phyloP scores from a whole-genome alignment of 2,113 vertebrate genomes.

The Syngnathus floridae region DNA sequence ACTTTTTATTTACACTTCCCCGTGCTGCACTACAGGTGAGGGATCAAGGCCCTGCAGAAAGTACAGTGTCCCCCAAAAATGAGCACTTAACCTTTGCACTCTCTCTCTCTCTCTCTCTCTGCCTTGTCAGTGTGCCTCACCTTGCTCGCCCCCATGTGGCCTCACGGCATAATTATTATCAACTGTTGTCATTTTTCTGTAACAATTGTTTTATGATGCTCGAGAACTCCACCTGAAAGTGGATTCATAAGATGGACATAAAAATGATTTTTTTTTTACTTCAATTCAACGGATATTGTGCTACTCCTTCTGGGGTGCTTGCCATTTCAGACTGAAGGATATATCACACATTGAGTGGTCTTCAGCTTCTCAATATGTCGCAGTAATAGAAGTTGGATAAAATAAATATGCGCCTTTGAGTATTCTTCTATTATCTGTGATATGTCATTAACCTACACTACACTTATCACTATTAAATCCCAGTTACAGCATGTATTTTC shows the following conservation, averaged over 20 bases:
- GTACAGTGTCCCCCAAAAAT: conserved; percentile 43
- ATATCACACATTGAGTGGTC: too few relatives aligned
- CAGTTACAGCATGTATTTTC: too few relatives aligned
- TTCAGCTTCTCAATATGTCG: too few relatives aligned
- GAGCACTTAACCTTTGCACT: conserved; percentile 60
- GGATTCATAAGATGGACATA: not conserved
- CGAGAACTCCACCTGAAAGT: not conserved
- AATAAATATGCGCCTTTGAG: too few relatives aligned
- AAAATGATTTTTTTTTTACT: too few relatives aligned
- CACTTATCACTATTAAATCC: too few relatives aligned
- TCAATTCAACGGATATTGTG: too few relatives aligned
- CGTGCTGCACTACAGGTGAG: conserved; percentile 51
- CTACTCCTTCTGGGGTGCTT: too few relatives aligned
- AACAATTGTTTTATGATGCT: not conserved
- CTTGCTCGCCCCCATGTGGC: conserved; percentile 18
- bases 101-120: conserved; percentile 12
- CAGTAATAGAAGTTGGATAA: too few relatives aligned
- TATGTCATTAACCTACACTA: too few relatives aligned
- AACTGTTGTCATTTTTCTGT: not conserved
- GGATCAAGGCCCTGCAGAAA: conserved; percentile 58
- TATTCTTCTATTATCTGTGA: too few relatives aligned
- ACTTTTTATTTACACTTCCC: conserved; percentile 26
- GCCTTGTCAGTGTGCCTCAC: conserved; percentile 16
- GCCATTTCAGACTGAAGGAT: too few relatives aligned
- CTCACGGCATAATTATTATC: not conserved